phyloP scores from a whole-genome alignment of 2,888 invertebrate species.

The Limnephilus marmoratus region DNA sequence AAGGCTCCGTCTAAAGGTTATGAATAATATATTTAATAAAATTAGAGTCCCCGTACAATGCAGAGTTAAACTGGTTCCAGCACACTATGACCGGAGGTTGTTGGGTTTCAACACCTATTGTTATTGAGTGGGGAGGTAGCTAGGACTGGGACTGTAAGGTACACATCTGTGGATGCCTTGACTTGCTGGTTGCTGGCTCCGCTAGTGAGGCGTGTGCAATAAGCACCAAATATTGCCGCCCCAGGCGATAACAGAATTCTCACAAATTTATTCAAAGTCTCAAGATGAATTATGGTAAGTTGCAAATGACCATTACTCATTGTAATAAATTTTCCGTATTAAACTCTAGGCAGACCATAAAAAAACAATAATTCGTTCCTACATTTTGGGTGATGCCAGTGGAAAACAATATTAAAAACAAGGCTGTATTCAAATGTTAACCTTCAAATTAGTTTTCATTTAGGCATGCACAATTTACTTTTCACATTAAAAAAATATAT shows the following conservation, averaged over 20 bases:
- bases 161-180: slow-evolving; percentile 7
- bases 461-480: neutral
- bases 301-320: slow-evolving; percentile 43
- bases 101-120: slow-evolving; percentile 45
- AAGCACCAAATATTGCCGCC: slow-evolving; percentile 31
- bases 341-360: slow-evolving; percentile 7
- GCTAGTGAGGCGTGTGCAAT: slow-evolving; percentile 18
- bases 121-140: slow-evolving; percentile 11
- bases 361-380: slow-evolving; percentile 9
- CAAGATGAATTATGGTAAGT: slow-evolving; percentile 39
- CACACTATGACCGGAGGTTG: slow-evolving; percentile 21
- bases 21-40: slow-evolving; percentile 24
- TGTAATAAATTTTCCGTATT: slow-evolving; percentile 39
- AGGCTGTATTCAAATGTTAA: slow-evolving; percentile 22
- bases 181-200: neutral
- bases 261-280: slow-evolving; percentile 39
- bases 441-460: neutral
- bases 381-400: slow-evolving; percentile 6
- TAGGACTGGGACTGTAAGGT: neutral
- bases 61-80: slow-evolving; percentile 39
- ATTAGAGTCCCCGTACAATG: slow-evolving; percentile 10
- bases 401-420: slow-evolving; percentile 10
- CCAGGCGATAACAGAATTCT: slow-evolving; percentile 36
- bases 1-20: slow-evolving; percentile 42
- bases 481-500: neutral